phyloP scores from a whole-genome alignment of 1,140 invertebrate species.

The Chrysopa pallens region DNA sequence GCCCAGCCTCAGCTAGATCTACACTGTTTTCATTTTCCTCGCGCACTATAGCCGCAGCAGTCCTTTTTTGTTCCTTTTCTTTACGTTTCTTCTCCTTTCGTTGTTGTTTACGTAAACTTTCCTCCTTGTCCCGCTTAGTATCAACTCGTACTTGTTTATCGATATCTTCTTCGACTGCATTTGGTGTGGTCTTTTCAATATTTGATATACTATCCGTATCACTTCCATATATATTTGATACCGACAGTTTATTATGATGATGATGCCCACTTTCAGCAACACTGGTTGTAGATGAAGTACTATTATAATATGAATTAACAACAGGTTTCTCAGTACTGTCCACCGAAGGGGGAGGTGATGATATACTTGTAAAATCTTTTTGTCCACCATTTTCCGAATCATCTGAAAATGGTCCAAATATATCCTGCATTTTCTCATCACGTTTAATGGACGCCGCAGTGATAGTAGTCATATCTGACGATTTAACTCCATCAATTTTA shows the following conservation, averaged over 20 bases:
- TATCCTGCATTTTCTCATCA: constrained; percentile 68
- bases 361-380: not conserved
- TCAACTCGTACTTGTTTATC: no score
- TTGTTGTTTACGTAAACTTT: constrained; percentile 9
- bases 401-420: constrained; percentile 71
- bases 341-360: no score
- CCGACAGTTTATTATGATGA: constrained; percentile 14
- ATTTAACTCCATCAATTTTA: constrained; percentile 12
- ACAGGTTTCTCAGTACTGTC: not conserved
- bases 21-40: constrained; percentile 51
- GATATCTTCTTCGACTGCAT: no score
- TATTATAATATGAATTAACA: constrained; percentile 1
- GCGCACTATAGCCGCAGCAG: constrained; percentile 15
- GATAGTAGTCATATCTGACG: constrained; percentile 6
- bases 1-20: constrained; percentile 58
- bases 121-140: no score
- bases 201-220: constrained; percentile 16
- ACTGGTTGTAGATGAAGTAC: no score
- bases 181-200: not conserved
- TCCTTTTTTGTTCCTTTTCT: constrained; percentile 26
- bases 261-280: not conserved
- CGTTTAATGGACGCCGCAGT: constrained; percentile 24
- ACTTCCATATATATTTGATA: constrained; percentile 19
- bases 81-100: constrained; percentile 52
- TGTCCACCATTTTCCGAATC: constrained; percentile 23